Conservation (phyloP, 1,140 invertebrate species). For the Drosophila sp. region DNA sequence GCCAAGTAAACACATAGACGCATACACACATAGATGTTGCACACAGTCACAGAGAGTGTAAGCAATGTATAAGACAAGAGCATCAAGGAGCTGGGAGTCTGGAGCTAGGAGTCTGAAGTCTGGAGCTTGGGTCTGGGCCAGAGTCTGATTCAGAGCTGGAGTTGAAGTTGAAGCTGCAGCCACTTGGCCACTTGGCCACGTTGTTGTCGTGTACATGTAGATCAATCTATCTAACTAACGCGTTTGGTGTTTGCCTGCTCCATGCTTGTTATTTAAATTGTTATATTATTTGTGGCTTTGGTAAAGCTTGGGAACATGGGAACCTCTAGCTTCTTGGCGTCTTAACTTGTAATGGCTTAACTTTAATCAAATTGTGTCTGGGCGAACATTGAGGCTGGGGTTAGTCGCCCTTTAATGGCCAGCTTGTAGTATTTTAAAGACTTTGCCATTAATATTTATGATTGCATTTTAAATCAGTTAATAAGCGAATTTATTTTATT, state of each 20-base stretch:
- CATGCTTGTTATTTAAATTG: slow-evolving; percentile 83
- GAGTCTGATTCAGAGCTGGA: slow-evolving; percentile 12
- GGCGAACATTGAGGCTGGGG: slow-evolving; percentile 9
- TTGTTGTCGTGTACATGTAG: slow-evolving; percentile 81
- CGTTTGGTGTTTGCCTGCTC: slow-evolving; percentile 76
- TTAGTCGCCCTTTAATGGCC: slow-evolving; percentile 59
- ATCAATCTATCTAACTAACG: slow-evolving; percentile 84
- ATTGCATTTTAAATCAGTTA: slow-evolving; percentile 72
- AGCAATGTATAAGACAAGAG: slow-evolving; percentile 1
- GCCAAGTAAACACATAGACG: slow-evolving; percentile 35
- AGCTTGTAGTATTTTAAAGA: slow-evolving; percentile 60
- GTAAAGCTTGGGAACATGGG: slow-evolving; percentile 69
- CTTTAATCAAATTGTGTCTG: slow-evolving; percentile 80
- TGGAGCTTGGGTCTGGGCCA: slow-evolving; percentile 13
- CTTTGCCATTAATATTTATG: slow-evolving; percentile 65
- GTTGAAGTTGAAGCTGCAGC: slow-evolving; percentile 9
- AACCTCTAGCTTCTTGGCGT: slow-evolving; percentile 36
- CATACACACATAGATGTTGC: slow-evolving; percentile 35
- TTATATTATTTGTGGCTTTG: slow-evolving; percentile 81
- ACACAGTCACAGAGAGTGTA: slow-evolving; percentile 2
- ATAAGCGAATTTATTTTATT: slow-evolving; percentile 65
- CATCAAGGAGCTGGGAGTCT: slow-evolving; percentile 23
- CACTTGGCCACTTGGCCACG: slow-evolving; percentile 48
- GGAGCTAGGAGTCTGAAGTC: slow-evolving; percentile 17
- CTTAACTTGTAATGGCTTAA: slow-evolving; percentile 68